phyloP scores from a whole-genome alignment of 2,113 vertebrate genomes.

The Gymnogyps californianus region DNA sequence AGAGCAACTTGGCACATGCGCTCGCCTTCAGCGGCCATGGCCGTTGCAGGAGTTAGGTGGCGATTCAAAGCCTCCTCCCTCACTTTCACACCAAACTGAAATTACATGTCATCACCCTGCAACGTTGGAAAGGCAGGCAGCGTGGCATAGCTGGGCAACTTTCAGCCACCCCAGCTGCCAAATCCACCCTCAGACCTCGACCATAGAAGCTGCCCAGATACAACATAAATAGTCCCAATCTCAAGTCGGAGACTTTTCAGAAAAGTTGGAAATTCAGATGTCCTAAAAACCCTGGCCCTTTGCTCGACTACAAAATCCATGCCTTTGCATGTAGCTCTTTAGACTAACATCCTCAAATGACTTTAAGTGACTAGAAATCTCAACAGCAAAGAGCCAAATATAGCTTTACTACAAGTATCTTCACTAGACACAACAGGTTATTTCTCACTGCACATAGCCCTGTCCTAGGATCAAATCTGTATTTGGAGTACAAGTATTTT shows the following conservation, averaged over 20 bases:
- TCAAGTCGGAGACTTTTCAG: rapidly evolving
- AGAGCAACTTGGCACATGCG: neutral
- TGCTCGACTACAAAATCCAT: neutral
- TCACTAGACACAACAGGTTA: neutral
- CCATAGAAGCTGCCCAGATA: neutral
- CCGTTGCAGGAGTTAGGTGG: neutral
- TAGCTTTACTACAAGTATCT: neutral
- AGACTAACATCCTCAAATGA: rapidly evolving
- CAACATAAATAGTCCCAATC: neutral
- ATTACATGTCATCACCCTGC: neutral
- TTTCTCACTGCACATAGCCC: neutral
- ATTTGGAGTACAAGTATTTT: neutral
- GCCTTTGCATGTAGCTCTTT: neutral
- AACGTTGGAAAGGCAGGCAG: neutral
- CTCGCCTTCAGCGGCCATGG: neutral
- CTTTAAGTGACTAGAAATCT: neutral
- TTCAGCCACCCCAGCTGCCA: neutral
- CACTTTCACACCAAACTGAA: neutral
- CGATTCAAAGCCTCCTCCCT: neutral
- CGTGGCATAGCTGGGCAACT: neutral
- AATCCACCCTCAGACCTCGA: neutral
- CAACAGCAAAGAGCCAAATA: neutral
- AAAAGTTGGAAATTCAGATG: neutral
- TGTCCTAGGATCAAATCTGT: neutral
- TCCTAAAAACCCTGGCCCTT: neutral